Percentiles rank a stretch among this genome's conserved stretches.
phyloP scores from a whole-genome alignment of 2,888 invertebrate genomes.

The Hanleya hanleyi region DNA sequence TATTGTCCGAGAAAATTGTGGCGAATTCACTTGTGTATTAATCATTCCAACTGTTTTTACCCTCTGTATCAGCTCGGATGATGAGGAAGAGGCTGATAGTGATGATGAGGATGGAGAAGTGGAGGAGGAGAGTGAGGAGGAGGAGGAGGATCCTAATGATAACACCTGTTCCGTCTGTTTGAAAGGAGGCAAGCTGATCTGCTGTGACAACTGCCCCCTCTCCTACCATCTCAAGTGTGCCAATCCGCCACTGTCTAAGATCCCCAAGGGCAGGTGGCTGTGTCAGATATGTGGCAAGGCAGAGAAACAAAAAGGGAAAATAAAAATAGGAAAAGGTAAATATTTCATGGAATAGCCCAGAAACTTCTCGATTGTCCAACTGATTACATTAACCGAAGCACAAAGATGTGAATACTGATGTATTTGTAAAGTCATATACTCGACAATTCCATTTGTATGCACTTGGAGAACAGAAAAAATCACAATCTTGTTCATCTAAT shows the following conservation, averaged over 20 bases:
- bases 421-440: no score
- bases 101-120: slow-evolving; percentile 46
- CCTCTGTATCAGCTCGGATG: slow-evolving; percentile 20
- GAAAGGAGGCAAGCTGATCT: slow-evolving; percentile 54
- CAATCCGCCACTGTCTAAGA: slow-evolving; percentile 58
- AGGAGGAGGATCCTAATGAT: slow-evolving; percentile 40
- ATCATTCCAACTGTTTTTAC: not conserved
- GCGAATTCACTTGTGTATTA: not conserved
- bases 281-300: slow-evolving; percentile 59
- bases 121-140: slow-evolving; percentile 29
- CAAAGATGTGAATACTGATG: no score
- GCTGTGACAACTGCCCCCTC: slow-evolving; percentile 63
- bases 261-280: slow-evolving; percentile 62
- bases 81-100: slow-evolving; percentile 41
- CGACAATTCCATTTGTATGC: no score
- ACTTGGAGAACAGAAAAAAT: no score
- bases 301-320: slow-evolving; percentile 46
- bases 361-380: no score
- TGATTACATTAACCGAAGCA: no score
- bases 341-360: no score
- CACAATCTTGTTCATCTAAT: no score
- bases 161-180: slow-evolving; percentile 56
- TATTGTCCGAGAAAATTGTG: no score
- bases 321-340: slow-evolving; percentile 31
- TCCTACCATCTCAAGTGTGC: slow-evolving; percentile 62